phyloP scores from a whole-genome alignment of 2,113 vertebrate species.

The Anguilla rostrata region DNA sequence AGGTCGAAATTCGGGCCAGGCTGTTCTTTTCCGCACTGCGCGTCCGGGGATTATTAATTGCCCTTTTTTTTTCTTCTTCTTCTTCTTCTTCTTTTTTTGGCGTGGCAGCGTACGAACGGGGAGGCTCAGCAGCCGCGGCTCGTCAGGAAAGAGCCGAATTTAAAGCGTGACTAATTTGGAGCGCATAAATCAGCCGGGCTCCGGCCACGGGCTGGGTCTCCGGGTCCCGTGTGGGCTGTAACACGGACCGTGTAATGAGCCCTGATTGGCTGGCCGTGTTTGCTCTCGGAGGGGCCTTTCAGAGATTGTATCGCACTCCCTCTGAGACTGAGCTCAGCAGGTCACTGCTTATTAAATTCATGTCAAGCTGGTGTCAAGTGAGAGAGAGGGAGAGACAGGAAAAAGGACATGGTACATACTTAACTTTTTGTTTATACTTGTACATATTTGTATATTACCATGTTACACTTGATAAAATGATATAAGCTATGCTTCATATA shows the following conservation, averaged over 20 bases:
- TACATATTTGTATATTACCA: not conserved
- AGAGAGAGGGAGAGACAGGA: slow-evolving; percentile 31
- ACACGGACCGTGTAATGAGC: slow-evolving; percentile 68
- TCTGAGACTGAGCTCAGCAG: slow-evolving; percentile 65
- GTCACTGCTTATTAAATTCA: slow-evolving; percentile 74
- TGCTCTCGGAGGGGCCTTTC: slow-evolving; percentile 63
- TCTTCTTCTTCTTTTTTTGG: too few species aligned
- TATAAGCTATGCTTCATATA: too few species aligned
- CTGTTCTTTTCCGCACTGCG: not conserved
- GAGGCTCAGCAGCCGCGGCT: slow-evolving; percentile 53
- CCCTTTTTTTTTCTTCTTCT: slow-evolving; percentile 2
- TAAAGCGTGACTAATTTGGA: slow-evolving; percentile 58
- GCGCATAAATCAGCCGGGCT: slow-evolving; percentile 53
- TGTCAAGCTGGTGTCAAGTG: slow-evolving; percentile 54
- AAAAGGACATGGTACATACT: slow-evolving; percentile 47
- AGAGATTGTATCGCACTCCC: slow-evolving; percentile 73
- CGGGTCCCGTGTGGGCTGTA: slow-evolving; percentile 52
- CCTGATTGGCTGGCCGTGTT: slow-evolving; percentile 71
- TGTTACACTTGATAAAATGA: too few species aligned
- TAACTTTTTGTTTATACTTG: not conserved
- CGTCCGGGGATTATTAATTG: slow-evolving; percentile 37
- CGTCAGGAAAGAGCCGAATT: slow-evolving; percentile 52
- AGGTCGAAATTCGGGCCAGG: not conserved
- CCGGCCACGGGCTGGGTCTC: slow-evolving; percentile 50
- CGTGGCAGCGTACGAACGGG: slow-evolving; percentile 17